Evolutionary conservation across 2,113 vertebrate species (phyloP), one percentile per base, ranked within the genome.

Genomic region (Grallaria varia): DNA sequence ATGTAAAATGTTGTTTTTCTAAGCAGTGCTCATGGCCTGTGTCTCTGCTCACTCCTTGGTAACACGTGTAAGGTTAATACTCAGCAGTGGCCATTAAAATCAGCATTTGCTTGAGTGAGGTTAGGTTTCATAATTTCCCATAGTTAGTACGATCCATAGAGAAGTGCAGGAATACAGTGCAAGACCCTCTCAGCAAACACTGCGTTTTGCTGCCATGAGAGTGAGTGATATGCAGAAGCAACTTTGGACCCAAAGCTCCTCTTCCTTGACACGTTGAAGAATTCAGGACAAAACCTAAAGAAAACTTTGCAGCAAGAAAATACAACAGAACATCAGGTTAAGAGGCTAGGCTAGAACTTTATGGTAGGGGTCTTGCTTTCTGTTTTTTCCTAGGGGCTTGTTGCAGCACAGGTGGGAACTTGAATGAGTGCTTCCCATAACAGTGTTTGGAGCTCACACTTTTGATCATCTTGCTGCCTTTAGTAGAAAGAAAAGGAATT

Each of bases 1-100:
- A 28, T 21, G 31, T 69, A 77, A 83, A 76, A 59, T 30, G 6
- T 55, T 1, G 0, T 27, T 73, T 73, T 85, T 69, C 37, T 50
- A 60, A 88, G 72, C 0, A 0, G 4, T 14, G 56, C 35, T 84
- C 10, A 1, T 31, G 62, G 42, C 21, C 50, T 45, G 4, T 14
- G 12, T 74, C 37, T 83, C 72, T 84, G 24, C 56, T 81, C 59
- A 39, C 18, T 59, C 30, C 37, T 88, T 2, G 4, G 45, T 86
- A 67, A 62, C 39, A 10, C 0, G 1, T 12, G 18, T 40, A 30
- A 44, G n/a, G 47, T 59, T 75, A 58, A 24, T 39, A 37, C 14
- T 64, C 71, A 60, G 7, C 37, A 27, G 40, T 5, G 31, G n/a
- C 21, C 44, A 23, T 42, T 58, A n/a, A 76, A 81, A 73, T 42